Percentiles rank a stretch among this genome's conserved stretches.
Conservation (phyloP, 1,140 invertebrate genomes). For the Archegozetes longisetosus region DNA sequence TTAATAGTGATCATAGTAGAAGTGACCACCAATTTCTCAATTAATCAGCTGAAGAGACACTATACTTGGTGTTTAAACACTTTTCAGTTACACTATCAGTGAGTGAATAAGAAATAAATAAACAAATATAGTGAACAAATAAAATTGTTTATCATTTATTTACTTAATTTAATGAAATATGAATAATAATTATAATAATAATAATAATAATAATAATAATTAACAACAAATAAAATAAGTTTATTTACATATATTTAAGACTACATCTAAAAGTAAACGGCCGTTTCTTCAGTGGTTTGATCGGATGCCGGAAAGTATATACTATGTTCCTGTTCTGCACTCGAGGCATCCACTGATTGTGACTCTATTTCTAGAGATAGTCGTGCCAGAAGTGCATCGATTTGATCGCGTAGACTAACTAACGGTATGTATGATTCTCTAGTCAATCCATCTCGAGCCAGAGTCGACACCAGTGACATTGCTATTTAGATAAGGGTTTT, state of each 20-base stretch:
- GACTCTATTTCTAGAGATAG: background rate
- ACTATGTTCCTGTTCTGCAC: background rate
- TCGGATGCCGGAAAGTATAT: background rate
- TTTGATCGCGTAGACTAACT: background rate
- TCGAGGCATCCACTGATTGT: background rate
- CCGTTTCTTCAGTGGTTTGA: background rate
- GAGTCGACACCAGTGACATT: background rate
- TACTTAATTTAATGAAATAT: background rate
- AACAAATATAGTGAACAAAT: background rate
- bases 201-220: too few relatives aligned
- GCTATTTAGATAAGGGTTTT: too few relatives aligned
- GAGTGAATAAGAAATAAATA: too few relatives aligned
- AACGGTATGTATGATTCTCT: background rate
- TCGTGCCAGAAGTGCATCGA: background rate
- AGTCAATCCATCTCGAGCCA: background rate
- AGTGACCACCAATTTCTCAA: too few relatives aligned
- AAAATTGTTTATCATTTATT: background rate
- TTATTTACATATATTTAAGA: too few relatives aligned
- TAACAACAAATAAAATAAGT: too few relatives aligned
- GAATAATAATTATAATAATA: too few relatives aligned
- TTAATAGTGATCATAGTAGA: too few relatives aligned
- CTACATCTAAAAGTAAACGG: background rate
- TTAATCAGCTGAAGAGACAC: too few relatives aligned
- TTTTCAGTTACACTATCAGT: too few relatives aligned
- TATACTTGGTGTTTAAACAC: too few relatives aligned